Base-by-base conservation (phyloP, 2,797 vertebrate species). In the Tinamus major region DNA sequence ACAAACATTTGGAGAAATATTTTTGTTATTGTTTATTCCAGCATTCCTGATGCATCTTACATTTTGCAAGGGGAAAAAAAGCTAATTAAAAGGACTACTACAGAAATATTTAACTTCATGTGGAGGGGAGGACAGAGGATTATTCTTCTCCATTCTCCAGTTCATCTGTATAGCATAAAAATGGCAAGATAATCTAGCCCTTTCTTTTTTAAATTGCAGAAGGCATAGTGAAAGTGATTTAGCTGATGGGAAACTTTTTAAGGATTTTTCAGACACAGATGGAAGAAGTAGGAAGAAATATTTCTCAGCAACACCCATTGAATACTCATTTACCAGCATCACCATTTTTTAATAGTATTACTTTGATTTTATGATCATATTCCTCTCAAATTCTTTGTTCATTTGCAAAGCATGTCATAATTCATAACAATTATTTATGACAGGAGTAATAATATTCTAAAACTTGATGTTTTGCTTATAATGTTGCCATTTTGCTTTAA, bases 151-250 rank as follows among this genome's bases (percentile, higher is more conserved):
- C 70, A 17, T 48, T 93, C 49, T 75, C 10, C 13, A 39, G 53
- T 87, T 87, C 71, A 67, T 68, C 27, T 87, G 62, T 33, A 62
- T 62, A 62, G 53, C 29, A 76, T 93, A 79, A 85, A 93, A 90
- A 42, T n/a, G 65, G 27, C 21, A 83, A 72, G 49, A 84, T 74
- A 90, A 79, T 78, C 35, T 86, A 76, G 65, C 58, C 24, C 53
- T 91, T 92, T 83, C 55, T 58, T 93, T 59, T 79, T 13, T 81
- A 27, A 78, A 87, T 37, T 91, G 41, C 10, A 85, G 49, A 85
- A 87, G 35, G 8, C 58, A 46, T 64, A 83, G 63, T 8, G 82
- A 76, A 76, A 92, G n/a, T 23, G 4, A 14, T 49, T 85, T 83
- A 55, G 13, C 56, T 74, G n/a, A 39, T 23, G 29, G 48, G 91